Percentiles rank a stretch among this genome's conserved stretches.
phyloP scores from a whole-genome alignment of 2,888 invertebrate species.

The Microctonus aethiopoides region DNA sequence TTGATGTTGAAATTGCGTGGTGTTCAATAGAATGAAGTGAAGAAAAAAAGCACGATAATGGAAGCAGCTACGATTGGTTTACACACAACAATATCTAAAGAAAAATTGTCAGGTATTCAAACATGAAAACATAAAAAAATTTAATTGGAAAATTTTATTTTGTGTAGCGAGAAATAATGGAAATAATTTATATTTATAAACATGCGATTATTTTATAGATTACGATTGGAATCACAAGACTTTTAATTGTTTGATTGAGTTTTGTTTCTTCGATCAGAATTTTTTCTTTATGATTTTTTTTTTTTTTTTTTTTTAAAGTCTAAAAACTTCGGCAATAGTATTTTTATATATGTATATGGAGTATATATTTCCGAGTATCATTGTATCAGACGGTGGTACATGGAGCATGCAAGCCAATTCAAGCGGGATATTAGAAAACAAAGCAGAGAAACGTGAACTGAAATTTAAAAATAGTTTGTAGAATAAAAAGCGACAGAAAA shows the following conservation, averaged over 20 bases:
- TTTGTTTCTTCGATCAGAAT: background rate
- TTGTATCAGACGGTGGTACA: background rate
- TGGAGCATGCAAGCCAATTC: conserved; percentile 1
- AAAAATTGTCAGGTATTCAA: background rate
- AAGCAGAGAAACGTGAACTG: conserved; percentile 12
- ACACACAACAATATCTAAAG: background rate
- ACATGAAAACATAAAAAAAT: too few relatives aligned
- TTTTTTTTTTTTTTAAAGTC: too few relatives aligned
- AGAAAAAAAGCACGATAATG: background rate
- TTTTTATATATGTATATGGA: too few relatives aligned
- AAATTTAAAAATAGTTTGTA: background rate
- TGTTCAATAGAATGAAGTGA: background rate
- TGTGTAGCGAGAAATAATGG: too few relatives aligned
- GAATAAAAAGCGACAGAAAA: background rate
- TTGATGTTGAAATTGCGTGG: background rate
- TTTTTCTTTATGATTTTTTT: background rate
- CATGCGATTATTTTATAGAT: background rate
- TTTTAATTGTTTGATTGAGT: background rate
- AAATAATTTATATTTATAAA: too few relatives aligned
- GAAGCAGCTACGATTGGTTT: background rate
- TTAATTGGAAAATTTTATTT: too few relatives aligned
- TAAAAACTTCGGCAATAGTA: background rate
- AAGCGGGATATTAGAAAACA: conserved; percentile 13
- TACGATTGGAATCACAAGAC: background rate
- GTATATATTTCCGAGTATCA: background rate